Conservation (phyloP, 37 sponge, comb jelly and placozoan species). For the Ephydatia muelleri region DNA sequence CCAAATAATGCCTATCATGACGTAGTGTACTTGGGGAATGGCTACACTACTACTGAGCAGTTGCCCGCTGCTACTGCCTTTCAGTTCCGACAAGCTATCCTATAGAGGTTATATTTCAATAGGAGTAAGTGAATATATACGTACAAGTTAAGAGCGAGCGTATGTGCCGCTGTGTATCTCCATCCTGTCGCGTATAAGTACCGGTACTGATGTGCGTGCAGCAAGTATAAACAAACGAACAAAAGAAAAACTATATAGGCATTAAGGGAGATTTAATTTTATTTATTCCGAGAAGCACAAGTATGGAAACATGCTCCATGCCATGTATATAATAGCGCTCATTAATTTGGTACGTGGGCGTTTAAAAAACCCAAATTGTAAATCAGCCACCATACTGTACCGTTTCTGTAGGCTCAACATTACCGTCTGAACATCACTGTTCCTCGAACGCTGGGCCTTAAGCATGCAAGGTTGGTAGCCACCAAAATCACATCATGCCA, state of each 20-base stretch:
- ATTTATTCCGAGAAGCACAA: too few species aligned
- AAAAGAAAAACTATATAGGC: too few species aligned
- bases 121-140: slow-evolving; percentile 11
- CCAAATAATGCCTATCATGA: background rate
- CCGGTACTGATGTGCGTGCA: too few species aligned
- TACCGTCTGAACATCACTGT: slow-evolving; percentile 1
- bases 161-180: too few species aligned
- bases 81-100: background rate
- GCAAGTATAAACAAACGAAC: too few species aligned
- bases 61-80: slow-evolving; percentile 22
- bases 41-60: background rate
- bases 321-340: too few species aligned
- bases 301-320: too few species aligned
- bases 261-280: too few species aligned
- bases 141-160: too few species aligned
- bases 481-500: background rate
- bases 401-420: background rate
- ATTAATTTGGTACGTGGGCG: too few species aligned
- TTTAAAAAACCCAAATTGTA: too few species aligned
- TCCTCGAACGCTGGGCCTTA: background rate
- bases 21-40: background rate
- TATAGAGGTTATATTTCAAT: slow-evolving; percentile 17
- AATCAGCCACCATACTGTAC: background rate
- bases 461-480: background rate
- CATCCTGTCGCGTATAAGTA: too few species aligned